Evolutionary conservation across 2,113 vertebrate species (phyloP).

Genomic region (Entomyzon cyanotis): DNA sequence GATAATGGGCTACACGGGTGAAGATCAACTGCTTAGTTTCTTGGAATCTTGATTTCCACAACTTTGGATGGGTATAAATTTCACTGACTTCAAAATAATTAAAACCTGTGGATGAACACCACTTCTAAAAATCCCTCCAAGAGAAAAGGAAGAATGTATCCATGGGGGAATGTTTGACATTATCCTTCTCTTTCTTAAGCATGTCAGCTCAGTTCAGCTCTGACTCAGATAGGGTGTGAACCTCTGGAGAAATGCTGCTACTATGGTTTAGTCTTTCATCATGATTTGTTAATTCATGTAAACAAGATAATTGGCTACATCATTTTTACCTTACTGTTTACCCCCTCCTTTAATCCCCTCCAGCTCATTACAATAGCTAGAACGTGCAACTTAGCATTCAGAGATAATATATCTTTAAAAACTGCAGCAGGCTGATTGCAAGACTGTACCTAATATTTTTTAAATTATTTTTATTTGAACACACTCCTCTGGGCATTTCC

Average conservation of each 20-base stretch:
- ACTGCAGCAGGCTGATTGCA: neutral
- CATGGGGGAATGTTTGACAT: neutral
- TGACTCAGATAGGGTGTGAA: slow-evolving; percentile 48
- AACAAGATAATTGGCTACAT: slow-evolving; percentile 11
- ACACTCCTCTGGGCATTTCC: neutral
- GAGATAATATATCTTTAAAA: neutral
- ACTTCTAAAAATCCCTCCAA: neutral
- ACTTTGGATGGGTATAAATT: neutral
- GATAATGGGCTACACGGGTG: neutral
- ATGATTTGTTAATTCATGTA: slow-evolving; percentile 1
- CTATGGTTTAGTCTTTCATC: slow-evolving; percentile 49
- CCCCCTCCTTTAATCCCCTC: neutral
- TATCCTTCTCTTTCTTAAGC: neutral
- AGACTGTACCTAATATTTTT: neutral
- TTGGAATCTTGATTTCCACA: neutral
- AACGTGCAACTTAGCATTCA: neutral
- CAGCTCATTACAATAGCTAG: neutral
- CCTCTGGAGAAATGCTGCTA: slow-evolving; percentile 27
- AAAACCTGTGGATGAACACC: neutral
- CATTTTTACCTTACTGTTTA: neutral
- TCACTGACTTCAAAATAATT: neutral
- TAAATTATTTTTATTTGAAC: neutral
- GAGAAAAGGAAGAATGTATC: neutral
- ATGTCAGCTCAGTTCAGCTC: neutral
- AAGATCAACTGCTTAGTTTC: neutral